A percentile compares a stretch with the other conserved stretches of the same genome.
Evolutionary conservation across 1,140 invertebrate species (phyloP).

Genomic region (Aleiodes sp.): DNA sequence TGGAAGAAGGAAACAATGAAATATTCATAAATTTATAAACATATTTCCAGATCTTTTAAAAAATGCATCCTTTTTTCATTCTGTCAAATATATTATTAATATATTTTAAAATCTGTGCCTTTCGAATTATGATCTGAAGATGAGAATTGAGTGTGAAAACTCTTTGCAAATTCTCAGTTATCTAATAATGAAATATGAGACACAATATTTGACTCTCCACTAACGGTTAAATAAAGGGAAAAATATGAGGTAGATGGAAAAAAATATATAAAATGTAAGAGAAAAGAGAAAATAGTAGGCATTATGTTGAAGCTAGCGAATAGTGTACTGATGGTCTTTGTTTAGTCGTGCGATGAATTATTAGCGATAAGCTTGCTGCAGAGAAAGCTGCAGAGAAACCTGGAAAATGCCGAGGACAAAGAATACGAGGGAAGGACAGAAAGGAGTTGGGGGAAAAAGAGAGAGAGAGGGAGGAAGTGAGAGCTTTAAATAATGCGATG

Average conservation of each 20-base stretch:
- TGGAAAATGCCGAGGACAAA: conserved; percentile 48
- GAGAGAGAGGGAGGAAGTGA: conserved; percentile 36
- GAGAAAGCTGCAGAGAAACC: conserved; percentile 28
- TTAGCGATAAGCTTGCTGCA: conserved; percentile 48
- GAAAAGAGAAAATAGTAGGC: conserved; percentile 13
- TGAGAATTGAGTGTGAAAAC: no score
- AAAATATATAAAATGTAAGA: not conserved
- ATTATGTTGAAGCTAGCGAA: conserved; percentile 26
- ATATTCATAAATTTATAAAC: no score
- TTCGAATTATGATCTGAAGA: no score
- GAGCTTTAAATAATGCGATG: conserved; percentile 55
- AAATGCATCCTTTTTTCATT: no score
- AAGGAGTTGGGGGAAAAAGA: not conserved
- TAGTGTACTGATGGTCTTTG: conserved; percentile 46
- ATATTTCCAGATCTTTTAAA: no score
- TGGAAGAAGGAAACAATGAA: no score
- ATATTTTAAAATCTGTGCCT: no score
- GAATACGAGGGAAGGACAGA: conserved; percentile 38
- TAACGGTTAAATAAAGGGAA: no score
- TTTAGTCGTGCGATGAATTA: conserved; percentile 49
- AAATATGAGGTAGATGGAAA: conserved; percentile 3
- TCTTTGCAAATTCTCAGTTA: no score
- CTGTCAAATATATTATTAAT: no score
- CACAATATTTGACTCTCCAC: no score
- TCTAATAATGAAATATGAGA: no score